Conservation (phyloP, 1,140 invertebrate genomes). For the Elysia chlorotica region DNA sequence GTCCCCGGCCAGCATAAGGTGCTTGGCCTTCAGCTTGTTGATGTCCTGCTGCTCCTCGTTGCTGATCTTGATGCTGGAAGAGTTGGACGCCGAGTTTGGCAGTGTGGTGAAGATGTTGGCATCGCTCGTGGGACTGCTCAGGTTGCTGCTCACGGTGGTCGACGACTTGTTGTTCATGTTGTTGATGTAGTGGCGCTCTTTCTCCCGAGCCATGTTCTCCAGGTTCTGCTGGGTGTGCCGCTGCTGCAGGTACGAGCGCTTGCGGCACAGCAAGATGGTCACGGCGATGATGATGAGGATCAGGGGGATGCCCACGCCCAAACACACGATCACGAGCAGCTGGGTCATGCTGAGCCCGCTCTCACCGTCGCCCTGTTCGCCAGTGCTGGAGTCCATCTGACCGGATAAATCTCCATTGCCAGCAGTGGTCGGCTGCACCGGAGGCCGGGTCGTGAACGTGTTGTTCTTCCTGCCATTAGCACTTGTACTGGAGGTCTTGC, state of each 20-base stretch:
- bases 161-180: slow-evolving; percentile 47
- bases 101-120: slow-evolving; percentile 39
- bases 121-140: too few relatives aligned
- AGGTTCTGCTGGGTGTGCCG: slow-evolving; percentile 18
- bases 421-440: not conserved
- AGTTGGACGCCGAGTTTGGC: slow-evolving; percentile 22
- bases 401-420: not conserved
- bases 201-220: slow-evolving; percentile 46
- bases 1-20: slow-evolving; percentile 13
- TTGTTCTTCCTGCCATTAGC: too few relatives aligned
- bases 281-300: slow-evolving; percentile 49
- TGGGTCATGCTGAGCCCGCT: slow-evolving; percentile 37
- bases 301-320: slow-evolving; percentile 53
- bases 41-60: slow-evolving; percentile 43
- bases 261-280: slow-evolving; percentile 39
- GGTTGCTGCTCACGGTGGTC: too few relatives aligned
- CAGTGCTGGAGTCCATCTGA: not conserved
- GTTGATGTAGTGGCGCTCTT: slow-evolving; percentile 46
- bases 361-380: slow-evolving; percentile 4
- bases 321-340: slow-evolving; percentile 47
- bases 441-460: not conserved
- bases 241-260: slow-evolving; percentile 20
- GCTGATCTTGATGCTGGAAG: slow-evolving; percentile 37
- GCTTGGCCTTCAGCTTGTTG: slow-evolving; percentile 29
- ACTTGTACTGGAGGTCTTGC: too few relatives aligned